phyloP scores from a whole-genome alignment of 2,113 vertebrate species.

The Merops nubicus region DNA sequence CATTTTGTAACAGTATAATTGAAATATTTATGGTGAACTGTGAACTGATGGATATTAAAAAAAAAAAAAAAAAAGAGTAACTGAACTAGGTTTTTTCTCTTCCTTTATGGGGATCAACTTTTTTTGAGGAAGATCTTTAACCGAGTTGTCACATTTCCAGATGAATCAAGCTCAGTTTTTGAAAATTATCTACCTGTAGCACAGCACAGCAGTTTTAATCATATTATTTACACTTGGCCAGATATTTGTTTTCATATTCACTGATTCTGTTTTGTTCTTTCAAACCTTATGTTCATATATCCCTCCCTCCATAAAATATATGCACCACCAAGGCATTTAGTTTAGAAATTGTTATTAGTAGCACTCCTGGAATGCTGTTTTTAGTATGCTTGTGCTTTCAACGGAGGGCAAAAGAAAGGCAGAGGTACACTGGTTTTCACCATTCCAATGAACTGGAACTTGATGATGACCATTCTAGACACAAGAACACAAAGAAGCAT shows the following conservation, averaged over 20 bases:
- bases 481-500: background rate
- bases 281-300: background rate
- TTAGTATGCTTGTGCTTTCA: background rate
- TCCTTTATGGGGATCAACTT: background rate
- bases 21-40: constrained; percentile 17
- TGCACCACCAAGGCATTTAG: background rate
- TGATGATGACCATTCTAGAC: background rate
- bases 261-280: background rate
- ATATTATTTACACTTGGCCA: background rate
- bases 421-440: background rate
- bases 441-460: background rate
- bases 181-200: background rate
- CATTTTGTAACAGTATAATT: background rate
- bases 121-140: background rate
- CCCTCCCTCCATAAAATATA: background rate
- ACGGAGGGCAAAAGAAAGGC: background rate
- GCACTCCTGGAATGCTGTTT: background rate
- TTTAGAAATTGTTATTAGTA: background rate
- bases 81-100: fast-evolving
- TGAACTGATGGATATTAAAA: background rate
- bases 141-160: background rate
- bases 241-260: background rate
- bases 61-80: background rate
- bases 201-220: background rate
- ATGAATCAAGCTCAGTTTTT: background rate